A percentile compares a stretch with the other conserved stretches of the same genome.
phyloP scores from a whole-genome alignment of 2,888 invertebrate species.

The Folsomia candida region DNA sequence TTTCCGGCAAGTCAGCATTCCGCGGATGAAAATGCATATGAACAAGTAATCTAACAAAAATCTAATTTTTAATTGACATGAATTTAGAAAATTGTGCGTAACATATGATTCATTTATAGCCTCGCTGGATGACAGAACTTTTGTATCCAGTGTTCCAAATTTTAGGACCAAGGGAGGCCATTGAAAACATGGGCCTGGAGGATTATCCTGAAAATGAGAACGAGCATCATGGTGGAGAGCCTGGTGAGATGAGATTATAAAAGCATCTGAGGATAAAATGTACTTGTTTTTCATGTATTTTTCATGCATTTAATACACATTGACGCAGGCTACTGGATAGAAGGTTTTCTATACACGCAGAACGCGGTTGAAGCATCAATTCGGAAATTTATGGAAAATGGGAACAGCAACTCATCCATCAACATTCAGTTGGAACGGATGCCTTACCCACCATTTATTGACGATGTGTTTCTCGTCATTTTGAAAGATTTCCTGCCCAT shows the following conservation, averaged over 20 bases:
- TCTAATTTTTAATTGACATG: slow-evolving; percentile 21
- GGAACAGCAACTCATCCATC: background rate
- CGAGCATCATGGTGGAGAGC: background rate
- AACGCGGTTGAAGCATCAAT: slow-evolving; percentile 59
- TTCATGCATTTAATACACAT: no score
- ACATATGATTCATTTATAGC: no score
- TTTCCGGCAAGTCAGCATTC: background rate
- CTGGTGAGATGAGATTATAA: background rate
- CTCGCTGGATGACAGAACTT: slow-evolving; percentile 66
- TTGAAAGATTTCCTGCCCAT: slow-evolving; percentile 69
- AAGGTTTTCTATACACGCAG: slow-evolving; percentile 69
- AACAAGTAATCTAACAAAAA: slow-evolving; percentile 35
- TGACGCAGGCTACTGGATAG: slow-evolving; percentile 61
- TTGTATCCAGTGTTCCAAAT: slow-evolving; percentile 66
- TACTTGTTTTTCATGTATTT: no score
- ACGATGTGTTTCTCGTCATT: slow-evolving; percentile 66
- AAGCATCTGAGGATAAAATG: slow-evolving; percentile 15
- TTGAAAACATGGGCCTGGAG: slow-evolving; percentile 52
- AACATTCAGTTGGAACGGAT: slow-evolving; percentile 54
- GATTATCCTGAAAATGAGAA: no score
- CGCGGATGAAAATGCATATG: no score
- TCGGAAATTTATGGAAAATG: slow-evolving; percentile 17
- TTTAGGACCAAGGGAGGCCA: slow-evolving; percentile 66
- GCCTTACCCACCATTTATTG: slow-evolving; percentile 70
- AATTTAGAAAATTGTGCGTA: slow-evolving; percentile 43